Conservation (phyloP, 2,888 invertebrate species). For the Sminthurinus aureus region DNA sequence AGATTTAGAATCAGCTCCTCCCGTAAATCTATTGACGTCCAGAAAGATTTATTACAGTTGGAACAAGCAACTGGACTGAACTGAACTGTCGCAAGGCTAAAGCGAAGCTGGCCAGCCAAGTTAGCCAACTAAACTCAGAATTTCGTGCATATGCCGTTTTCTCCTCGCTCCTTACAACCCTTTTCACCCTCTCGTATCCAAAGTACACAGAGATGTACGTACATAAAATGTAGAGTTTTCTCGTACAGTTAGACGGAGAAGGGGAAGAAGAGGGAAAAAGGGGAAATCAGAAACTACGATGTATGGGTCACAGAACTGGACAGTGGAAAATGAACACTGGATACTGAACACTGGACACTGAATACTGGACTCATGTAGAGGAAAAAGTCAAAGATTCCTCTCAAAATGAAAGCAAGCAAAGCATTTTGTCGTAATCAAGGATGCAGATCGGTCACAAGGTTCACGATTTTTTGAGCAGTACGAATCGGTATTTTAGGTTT, state of each 20-base stretch:
- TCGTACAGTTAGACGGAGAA: neutral
- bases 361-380: too few relatives aligned
- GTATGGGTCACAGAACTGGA: neutral
- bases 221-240: neutral
- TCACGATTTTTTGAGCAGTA: too few relatives aligned
- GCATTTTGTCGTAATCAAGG: too few relatives aligned
- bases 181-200: neutral
- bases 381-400: neutral
- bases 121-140: neutral
- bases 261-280: neutral
- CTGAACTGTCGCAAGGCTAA: conserved; percentile 28
- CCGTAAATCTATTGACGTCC: conserved; percentile 33
- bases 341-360: too few relatives aligned
- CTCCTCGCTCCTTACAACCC: neutral
- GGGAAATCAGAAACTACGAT: neutral
- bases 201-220: neutral
- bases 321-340: neutral
- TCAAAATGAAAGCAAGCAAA: conserved; percentile 5
- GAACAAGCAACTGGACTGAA: neutral
- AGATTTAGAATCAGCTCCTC: neutral
- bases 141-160: neutral
- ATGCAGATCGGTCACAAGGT: too few relatives aligned
- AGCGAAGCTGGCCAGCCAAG: too few relatives aligned
- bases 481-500: too few relatives aligned
- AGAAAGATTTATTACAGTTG: conserved; percentile 33